Evolutionary conservation across 1,140 invertebrate species (phyloP).

Genomic region (Zaprionus camerounensis): DNA sequence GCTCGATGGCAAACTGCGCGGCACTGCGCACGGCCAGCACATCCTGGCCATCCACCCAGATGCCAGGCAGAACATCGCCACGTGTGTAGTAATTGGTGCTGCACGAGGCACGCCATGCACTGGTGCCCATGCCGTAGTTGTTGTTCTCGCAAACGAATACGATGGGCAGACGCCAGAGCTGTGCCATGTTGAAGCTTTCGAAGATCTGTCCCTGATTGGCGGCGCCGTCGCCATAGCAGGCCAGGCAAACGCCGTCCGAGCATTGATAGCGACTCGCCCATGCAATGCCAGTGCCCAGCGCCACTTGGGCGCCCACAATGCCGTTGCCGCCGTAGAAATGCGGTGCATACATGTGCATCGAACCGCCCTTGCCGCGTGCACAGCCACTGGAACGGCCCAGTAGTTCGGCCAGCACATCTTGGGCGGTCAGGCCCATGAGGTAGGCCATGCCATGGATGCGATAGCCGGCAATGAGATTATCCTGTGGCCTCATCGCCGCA

Average conservation of each 20-base stretch:
- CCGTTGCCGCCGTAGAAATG: conserved; percentile 94
- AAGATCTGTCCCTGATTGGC: conserved; percentile 95
- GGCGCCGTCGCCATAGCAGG: conserved; percentile 98
- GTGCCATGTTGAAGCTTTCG: conserved; percentile 91
- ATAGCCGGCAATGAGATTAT: conserved; percentile 90
- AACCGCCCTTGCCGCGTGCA: conserved; percentile 89
- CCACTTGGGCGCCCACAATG: conserved; percentile 93
- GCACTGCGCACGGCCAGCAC: conserved; percentile 95
- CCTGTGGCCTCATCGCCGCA: conserved; percentile 86
- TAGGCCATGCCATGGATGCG: conserved; percentile 88
- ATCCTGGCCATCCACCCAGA: conserved; percentile 94
- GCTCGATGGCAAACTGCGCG: conserved; percentile 90
- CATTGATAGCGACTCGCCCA: conserved; percentile 94
- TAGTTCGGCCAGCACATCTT: conserved; percentile 94
- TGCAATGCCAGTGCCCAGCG: conserved; percentile 95
- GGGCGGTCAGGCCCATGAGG: conserved; percentile 90
- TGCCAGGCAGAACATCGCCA: conserved; percentile 89
- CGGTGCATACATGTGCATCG: conserved; percentile 87
- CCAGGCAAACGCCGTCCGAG: conserved; percentile 91
- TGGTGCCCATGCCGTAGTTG: conserved; percentile 92
- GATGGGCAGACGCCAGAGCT: conserved; percentile 94
- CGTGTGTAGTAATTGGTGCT: conserved; percentile 92
- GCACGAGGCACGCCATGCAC: conserved; percentile 89
- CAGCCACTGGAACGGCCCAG: conserved; percentile 90
- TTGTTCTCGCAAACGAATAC: conserved; percentile 99